These are phyloP conservation scores for Callospermophilus lateralis DNA, from an alignment of 2,113 vertebrate species.

Conservation along the genomic window DNA sequence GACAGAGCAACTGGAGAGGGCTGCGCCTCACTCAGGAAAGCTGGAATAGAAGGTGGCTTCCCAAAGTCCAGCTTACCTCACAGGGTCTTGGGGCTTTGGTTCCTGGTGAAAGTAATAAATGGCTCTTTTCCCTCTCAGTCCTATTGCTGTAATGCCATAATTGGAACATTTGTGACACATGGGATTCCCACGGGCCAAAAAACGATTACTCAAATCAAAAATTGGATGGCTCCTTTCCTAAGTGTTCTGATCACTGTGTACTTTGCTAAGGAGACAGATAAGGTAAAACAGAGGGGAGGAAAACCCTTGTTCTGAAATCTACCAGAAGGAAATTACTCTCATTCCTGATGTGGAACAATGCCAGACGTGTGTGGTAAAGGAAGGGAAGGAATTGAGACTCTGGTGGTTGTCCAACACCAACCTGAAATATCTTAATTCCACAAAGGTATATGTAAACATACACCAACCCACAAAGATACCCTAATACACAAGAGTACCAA, in stretches of 20 bases:
- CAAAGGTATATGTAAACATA: background rate
- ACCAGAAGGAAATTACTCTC: background rate
- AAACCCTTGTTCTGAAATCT: background rate
- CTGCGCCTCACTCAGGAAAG: background rate
- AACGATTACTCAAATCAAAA: slow-evolving; percentile 25
- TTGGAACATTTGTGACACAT: background rate
- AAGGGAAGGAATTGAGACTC: background rate
- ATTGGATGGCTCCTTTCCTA: background rate
- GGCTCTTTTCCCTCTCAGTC: background rate
- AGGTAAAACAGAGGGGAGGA: background rate
- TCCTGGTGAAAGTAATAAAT: background rate
- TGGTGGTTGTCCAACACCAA: background rate
- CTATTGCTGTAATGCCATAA: background rate
- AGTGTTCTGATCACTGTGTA: background rate
- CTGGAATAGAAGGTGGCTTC: background rate
- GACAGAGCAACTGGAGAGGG: background rate
- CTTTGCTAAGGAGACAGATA: background rate
- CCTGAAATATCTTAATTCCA: background rate
- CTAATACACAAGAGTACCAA: background rate
- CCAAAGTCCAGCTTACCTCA: background rate
- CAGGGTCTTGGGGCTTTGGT: background rate
- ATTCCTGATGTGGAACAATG: background rate
- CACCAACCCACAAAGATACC: background rate
- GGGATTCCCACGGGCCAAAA: background rate
- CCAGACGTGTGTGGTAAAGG: background rate